Evolutionary conservation across 2,797 vertebrate genomes (phyloP).

Genomic region (Tangara arthus): DNA sequence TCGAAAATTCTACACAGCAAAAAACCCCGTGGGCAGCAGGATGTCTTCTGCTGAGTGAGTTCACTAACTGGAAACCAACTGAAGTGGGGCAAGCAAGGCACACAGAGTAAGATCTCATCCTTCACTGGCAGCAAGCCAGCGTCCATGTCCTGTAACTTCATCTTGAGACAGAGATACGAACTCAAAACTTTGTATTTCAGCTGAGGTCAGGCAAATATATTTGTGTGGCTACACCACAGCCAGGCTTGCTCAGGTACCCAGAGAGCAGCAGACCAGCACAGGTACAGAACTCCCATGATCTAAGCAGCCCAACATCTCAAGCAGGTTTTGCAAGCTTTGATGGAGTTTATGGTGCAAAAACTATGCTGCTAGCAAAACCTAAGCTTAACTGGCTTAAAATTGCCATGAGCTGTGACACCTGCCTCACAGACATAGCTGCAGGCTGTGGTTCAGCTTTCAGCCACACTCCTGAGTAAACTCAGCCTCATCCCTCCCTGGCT

Average conservation of each 20-base stretch:
- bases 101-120: neutral
- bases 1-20: neutral
- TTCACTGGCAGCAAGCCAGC: neutral
- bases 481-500: neutral
- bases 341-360: neutral
- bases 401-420: neutral
- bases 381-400: neutral
- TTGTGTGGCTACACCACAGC: neutral
- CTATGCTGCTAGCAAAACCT: neutral
- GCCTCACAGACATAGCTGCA: neutral
- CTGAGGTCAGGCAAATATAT: neutral
- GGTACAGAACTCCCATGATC: neutral
- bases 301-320: neutral
- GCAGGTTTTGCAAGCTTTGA: constrained; percentile 18
- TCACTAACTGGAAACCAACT: neutral
- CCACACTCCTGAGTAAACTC: neutral
- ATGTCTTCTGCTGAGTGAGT: neutral
- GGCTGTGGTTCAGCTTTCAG: neutral
- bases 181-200: neutral
- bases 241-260: neutral
- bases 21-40: neutral
- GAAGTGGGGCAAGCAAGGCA: neutral
- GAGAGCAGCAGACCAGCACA: neutral
- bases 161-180: neutral
- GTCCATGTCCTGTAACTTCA: neutral